Percentiles rank a stretch among this genome's conserved stretches.
phyloP scores from a whole-genome alignment of 2,888 invertebrate genomes.

The Protodeltote pygarga region DNA sequence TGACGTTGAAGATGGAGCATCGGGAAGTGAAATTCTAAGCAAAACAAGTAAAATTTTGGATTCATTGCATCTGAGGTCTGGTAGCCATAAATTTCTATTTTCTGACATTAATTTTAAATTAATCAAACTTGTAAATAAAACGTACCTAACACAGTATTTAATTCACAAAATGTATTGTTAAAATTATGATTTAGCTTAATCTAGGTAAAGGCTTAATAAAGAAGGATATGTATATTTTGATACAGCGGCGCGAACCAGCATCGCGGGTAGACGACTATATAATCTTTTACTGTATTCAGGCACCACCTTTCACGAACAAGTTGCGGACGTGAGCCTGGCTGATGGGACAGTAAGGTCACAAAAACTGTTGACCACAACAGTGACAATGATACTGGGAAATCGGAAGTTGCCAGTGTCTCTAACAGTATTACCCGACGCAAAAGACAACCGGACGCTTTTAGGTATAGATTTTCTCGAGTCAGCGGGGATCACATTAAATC shows the following conservation, averaged over 20 bases:
- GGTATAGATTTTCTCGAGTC: neutral
- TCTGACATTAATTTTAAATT: slow-evolving; percentile 5
- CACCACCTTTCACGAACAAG: neutral
- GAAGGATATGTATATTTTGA: neutral
- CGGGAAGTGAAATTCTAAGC: slow-evolving; percentile 10
- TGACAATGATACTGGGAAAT: neutral
- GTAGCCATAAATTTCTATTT: slow-evolving; percentile 14
- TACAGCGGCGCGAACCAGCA: neutral
- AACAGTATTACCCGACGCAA: neutral
- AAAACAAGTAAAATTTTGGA: slow-evolving; percentile 12
- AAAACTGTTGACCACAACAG: neutral
- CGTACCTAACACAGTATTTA: neutral
- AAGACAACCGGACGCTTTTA: neutral
- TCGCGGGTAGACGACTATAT: neutral
- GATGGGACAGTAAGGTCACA: neutral
- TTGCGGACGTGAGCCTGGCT: neutral
- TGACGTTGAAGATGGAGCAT: neutral
- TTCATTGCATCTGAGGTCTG: slow-evolving; percentile 36
- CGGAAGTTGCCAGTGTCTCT: neutral
- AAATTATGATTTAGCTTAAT: slow-evolving; percentile 19
- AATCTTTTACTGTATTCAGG: neutral
- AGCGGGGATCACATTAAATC: neutral
- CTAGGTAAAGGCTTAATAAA: too few relatives aligned
- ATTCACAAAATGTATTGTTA: slow-evolving; percentile 4
- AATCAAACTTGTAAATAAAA: slow-evolving; percentile 17